These are phyloP conservation scores for Boloria selene DNA, from an alignment of 2,888 invertebrate genomes.

Conservation along the genomic window DNA sequence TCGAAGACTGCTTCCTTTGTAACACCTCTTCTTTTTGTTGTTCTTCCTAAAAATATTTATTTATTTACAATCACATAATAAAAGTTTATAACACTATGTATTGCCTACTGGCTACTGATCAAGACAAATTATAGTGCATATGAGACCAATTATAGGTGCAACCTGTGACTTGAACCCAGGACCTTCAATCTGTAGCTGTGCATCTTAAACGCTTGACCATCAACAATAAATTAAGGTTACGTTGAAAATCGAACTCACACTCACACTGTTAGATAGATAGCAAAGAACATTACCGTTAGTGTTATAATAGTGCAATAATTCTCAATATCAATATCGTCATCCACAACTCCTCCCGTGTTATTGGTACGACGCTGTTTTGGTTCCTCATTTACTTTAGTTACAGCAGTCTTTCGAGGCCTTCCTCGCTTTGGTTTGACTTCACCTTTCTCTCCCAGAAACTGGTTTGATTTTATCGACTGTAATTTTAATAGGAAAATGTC, in stretches of 20 bases:
- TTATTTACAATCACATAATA: too few species aligned
- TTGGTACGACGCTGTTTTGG: conserved; percentile 46
- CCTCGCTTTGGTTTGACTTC: conserved; percentile 48
- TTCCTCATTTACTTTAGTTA: conserved; percentile 31
- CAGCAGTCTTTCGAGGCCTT: conserved; percentile 47
- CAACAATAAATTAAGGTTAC: not conserved
- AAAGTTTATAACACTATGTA: too few species aligned
- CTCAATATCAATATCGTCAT: conserved; percentile 53
- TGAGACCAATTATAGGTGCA: not conserved
- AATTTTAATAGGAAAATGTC: too few species aligned
- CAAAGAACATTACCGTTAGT: conserved; percentile 33
- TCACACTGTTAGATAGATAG: not conserved
- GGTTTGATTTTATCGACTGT: too few species aligned
- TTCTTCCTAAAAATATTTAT: conserved; percentile 52
- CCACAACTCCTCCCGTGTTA: conserved; percentile 53
- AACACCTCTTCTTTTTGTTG: conserved; percentile 66
- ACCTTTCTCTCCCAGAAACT: not conserved
- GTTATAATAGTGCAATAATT: conserved; percentile 39
- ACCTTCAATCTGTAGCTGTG: too few species aligned
- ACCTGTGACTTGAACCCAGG: too few species aligned
- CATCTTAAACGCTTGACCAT: not conserved
- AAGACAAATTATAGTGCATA: too few species aligned
- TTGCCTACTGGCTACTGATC: too few species aligned
- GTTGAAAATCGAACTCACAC: not conserved
- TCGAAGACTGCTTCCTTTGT: conserved; percentile 61